These are phyloP conservation scores for Podarcis cretensis DNA, from an alignment of 2,113 vertebrate species.

Conservation along the genomic window DNA sequence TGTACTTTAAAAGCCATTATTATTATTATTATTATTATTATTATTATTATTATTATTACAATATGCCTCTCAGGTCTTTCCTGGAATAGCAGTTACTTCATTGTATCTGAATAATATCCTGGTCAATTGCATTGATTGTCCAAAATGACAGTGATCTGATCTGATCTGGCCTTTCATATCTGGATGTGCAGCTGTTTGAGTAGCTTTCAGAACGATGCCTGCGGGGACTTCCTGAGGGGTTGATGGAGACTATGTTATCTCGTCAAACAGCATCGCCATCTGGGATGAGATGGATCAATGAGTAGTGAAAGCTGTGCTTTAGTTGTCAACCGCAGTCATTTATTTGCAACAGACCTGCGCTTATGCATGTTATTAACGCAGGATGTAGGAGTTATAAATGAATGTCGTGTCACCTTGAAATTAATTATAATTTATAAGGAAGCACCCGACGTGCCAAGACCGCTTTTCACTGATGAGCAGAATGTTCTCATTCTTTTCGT, in stretches of 20 bases:
- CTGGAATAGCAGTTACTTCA: neutral
- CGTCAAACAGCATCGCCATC: slow-evolving; percentile 48
- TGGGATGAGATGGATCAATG: slow-evolving; percentile 37
- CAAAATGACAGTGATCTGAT: slow-evolving; percentile 37
- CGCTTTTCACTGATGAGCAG: neutral
- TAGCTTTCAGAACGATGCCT: slow-evolving; percentile 46
- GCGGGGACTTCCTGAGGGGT: slow-evolving; percentile 11
- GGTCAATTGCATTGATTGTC: slow-evolving; percentile 51
- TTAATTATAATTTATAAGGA: neutral
- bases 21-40: too few relatives aligned
- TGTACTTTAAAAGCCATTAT: slow-evolving; percentile 28
- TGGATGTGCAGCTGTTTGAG: slow-evolving; percentile 49
- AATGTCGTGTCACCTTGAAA: neutral
- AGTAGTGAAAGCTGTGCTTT: slow-evolving; percentile 21
- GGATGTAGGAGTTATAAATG: neutral
- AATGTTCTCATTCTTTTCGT: neutral
- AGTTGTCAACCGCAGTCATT: neutral
- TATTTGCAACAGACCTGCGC: slow-evolving; percentile 15
- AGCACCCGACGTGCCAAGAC: neutral
- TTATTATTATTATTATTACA: too few relatives aligned
- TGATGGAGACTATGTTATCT: slow-evolving; percentile 45
- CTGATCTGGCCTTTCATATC: slow-evolving; percentile 52
- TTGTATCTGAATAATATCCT: slow-evolving; percentile 50
- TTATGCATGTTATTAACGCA: slow-evolving; percentile 1
- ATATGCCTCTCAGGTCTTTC: neutral